Conservation (phyloP, 35 echinoderm and acorn worm genomes). For the Heliocidaris erythrogramma region DNA sequence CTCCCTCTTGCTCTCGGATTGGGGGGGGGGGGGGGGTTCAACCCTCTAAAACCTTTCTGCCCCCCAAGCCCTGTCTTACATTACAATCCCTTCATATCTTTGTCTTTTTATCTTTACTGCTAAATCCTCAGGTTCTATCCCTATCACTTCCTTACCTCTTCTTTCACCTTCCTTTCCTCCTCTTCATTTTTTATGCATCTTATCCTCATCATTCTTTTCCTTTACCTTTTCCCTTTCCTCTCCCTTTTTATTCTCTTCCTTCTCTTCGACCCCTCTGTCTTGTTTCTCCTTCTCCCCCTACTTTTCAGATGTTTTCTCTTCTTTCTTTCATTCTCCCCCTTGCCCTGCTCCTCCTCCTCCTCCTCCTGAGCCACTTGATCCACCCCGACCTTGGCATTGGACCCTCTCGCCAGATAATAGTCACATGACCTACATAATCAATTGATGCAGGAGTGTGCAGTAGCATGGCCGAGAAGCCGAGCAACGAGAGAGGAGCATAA, state of each 20-base stretch:
- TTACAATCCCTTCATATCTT: no score
- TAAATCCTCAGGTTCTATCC: no score
- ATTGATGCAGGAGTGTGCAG: constrained; percentile 42
- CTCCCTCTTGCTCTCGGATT: no score
- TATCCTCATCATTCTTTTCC: background rate
- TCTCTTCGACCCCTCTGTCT: background rate
- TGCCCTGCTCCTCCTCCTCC: background rate
- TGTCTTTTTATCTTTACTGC: background rate
- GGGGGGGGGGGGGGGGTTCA: no score
- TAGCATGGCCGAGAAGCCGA: background rate
- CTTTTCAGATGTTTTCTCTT: background rate
- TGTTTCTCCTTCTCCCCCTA: background rate
- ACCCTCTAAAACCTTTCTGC: no score
- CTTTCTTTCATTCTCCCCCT: background rate
- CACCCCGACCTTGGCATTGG: constrained; percentile 46
- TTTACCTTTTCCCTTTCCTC: background rate
- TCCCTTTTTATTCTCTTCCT: background rate
- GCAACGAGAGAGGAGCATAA: background rate
- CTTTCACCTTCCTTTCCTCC: no score
- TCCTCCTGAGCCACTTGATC: background rate
- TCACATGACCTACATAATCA: constrained; percentile 53
- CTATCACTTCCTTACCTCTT: no score
- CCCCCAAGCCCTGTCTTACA: no score
- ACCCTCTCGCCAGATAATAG: constrained; percentile 15
- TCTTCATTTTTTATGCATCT: no score